Base-by-base conservation (phyloP, 2,113 vertebrate species). In the Pteruthius melanotis region DNA sequence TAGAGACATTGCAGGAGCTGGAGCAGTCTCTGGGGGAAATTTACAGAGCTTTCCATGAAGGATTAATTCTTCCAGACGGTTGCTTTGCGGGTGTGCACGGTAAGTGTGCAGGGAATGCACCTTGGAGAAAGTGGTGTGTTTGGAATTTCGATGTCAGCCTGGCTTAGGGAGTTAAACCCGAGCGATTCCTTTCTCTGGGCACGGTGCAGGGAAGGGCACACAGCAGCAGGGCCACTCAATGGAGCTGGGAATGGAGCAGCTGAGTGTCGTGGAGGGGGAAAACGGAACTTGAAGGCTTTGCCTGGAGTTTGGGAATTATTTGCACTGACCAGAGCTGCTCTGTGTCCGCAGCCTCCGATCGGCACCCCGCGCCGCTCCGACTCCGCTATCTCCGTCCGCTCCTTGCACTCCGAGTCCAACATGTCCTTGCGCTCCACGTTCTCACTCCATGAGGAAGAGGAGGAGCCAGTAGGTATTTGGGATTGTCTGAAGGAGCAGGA, bases 401-500 rank as follows among this genome's bases (percentile, higher is more conserved):
- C 99, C 2, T 95, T 99, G 89, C 99, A 99, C 94, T 99, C 99
- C 0, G 99, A 99, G 97, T 99, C 99, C 98, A 99, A 98, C 98
- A 99, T 99, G 99, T 99, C 99, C 75, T 92, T 99, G 94, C 99
- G 99, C 92, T 99, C 99, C 57, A 99, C 99, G 0, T 99, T 99
- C 97, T 99, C 99, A 3, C 98, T 99, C 92, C 99, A 99, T 1
- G 99, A 99, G 94, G 99, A 99, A 96, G 99, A 99, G 93, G 99
- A 99, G 92, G 99, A 99, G 98, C 98, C 98, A 97, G 99, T 99
- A 98, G 71, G 98, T 97, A 93, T 96, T 93, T 81, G 90, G 95
- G 83, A 47, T 92, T 90, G 56, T 45, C 86, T 63, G 52, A 53
- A 95, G 86, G 77, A 91, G 61, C 77, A 47, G 68, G 39, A 9